Evolutionary conservation across 1,140 invertebrate species (phyloP).

Genomic region (Drosophila nannoptera): DNA sequence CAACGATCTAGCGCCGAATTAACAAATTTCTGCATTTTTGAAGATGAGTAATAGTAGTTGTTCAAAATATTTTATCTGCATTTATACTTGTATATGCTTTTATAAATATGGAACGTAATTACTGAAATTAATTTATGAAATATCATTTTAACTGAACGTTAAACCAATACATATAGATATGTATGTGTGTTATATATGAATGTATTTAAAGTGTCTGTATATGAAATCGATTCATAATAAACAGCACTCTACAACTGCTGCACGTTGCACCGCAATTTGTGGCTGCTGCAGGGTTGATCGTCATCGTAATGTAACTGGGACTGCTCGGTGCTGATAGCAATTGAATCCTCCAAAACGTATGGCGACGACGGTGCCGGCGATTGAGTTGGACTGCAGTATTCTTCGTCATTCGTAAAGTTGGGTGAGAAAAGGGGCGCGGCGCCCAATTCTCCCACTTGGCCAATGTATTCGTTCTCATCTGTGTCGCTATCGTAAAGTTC

Average conservation of each 20-base stretch:
- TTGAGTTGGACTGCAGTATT: neutral
- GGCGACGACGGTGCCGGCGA: neutral
- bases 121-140: conserved; percentile 8
- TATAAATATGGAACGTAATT: neutral
- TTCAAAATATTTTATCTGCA: neutral
- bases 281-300: conserved; percentile 31
- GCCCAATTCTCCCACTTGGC: conserved; percentile 18
- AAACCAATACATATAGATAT: neutral
- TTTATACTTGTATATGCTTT: neutral
- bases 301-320: neutral
- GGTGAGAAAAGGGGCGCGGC: conserved; percentile 1
- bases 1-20: no score
- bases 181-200: neutral
- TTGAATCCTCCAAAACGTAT: conserved; percentile 3
- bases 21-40: no score
- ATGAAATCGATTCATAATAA: conserved; percentile 14
- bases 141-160: neutral
- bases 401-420: neutral
- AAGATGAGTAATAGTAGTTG: no score
- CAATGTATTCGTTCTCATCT: conserved; percentile 56
- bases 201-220: neutral
- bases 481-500: conserved; percentile 55
- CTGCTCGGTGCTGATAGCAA: neutral
- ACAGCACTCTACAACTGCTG: conserved; percentile 3
- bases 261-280: neutral